These are phyloP conservation scores for Brachyhypopomus gauderio DNA, from an alignment of 2,113 vertebrate genomes.

Conservation along the genomic window DNA sequence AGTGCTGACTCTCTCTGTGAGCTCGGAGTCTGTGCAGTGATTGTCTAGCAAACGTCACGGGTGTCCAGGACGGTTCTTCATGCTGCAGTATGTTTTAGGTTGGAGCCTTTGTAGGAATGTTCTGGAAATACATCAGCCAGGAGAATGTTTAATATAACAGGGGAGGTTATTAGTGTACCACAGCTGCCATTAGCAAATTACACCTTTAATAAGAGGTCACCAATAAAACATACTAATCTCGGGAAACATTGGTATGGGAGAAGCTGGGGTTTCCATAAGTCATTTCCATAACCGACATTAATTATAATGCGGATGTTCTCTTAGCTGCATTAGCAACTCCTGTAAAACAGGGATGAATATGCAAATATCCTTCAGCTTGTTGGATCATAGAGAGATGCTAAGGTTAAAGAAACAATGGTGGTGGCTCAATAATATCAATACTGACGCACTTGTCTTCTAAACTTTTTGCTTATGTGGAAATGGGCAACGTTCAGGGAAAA, in stretches of 20 bases:
- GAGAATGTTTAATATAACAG: neutral
- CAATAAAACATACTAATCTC: neutral
- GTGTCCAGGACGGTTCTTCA: neutral
- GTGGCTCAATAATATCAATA: conserved; percentile 19
- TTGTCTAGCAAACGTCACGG: neutral
- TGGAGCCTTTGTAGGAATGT: neutral
- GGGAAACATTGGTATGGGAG: neutral
- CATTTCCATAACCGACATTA: neutral
- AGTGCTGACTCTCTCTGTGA: neutral
- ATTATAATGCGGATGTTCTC: neutral
- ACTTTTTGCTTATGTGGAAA: neutral
- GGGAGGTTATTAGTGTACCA: neutral
- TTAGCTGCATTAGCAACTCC: neutral
- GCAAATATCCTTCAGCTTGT: neutral
- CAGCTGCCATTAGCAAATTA: conserved; percentile 1
- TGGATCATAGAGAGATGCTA: neutral
- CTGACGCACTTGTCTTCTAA: neutral
- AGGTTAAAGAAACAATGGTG: neutral
- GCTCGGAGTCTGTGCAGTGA: neutral
- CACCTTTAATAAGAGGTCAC: neutral
- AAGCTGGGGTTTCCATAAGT: neutral
- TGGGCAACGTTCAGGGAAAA: neutral
- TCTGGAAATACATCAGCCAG: neutral
- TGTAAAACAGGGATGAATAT: neutral
- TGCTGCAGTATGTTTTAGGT: neutral